Evolutionary conservation across 23 tunicate genomes (phyloP), one percentile per base, ranked within the genome.

Genomic region (Styela clava): DNA sequence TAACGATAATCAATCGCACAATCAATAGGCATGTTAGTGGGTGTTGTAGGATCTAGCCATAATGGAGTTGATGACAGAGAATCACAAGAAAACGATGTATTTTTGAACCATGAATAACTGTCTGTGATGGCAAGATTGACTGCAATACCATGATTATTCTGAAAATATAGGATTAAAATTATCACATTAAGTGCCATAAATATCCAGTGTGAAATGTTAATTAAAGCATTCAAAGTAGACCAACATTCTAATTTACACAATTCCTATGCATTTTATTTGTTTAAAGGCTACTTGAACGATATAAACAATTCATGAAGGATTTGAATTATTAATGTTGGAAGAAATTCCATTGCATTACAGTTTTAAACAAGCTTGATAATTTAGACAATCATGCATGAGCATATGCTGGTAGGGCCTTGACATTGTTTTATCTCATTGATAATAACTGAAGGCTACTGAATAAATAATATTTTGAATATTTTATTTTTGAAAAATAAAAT

Each of bases 71-170:
- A 52, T 31, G 61, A 65, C 18, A 23, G 25, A 34, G 65, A n/a
- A 62, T 74, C 80, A 1, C 79, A 68, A 68, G 82, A 88, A 63
- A 81, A 64, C 32, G 69, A 83, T 18, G 79, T 70, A 33, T 88
- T 69, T 19, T 33, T 70, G 33, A 91, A 91, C 97, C 97, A 91
- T 24, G 97, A 35, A 36, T 37, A 63, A 12, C 83, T 33, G 62
- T 91, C 82, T 63, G 72, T 78, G 29, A 91, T 68, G n/a, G 82
- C 90, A 32, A 91, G 90, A 77, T 91, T 86, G 35, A 91, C 33
- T n/a, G 85, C 78, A 20, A 85, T 31, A 29, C 35, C 20, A 33
- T 78, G 77, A 9, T 86, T 76, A 0, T 82, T 83, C 97, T 76
- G n/a, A 31, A 76, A 33, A 44, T 16, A 76, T 18, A 52, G 22